Evolutionary conservation across 2,113 vertebrate species (phyloP), one percentile per base, ranked within the genome.

Genomic region (Maccullochella peelii): DNA sequence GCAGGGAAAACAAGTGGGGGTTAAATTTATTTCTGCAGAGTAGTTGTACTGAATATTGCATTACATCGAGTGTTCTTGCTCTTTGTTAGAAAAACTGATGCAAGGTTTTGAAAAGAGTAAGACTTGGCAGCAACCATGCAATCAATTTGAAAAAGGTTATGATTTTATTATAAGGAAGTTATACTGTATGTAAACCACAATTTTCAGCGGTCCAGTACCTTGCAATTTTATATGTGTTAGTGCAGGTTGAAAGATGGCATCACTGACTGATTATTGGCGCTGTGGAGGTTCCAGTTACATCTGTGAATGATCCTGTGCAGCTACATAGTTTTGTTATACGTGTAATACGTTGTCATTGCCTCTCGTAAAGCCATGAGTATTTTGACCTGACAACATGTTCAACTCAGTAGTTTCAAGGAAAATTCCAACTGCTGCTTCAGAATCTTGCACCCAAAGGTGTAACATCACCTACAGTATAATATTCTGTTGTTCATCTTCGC

Each of bases 21-120:
- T 50, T 82, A 36, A 72, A 83, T 79, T 55, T 62, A 69, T 25
- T 72, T 36, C 81, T 61, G 76, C 38, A 66, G 62, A 73, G 80
- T 66, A 47, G 61, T 65, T 73, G 52, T 6, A 25, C 42, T 72
- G 5, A 47, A 23, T 63, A 20, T 36, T 54, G 25, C 9, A 50
- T 86, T 73, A n/a, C n/a, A n/a, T 81, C 12, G 30, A 8, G 30
- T 30, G 9, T 70, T 27, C 80, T 11, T 69, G 50, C 54, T n/a
- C n/a, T 61, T 27, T 78, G 68, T 38, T 58, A 14, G 33, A 71
- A 33, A 33, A 85, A 69, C 7, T 30, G 50, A 75, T 55, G 65
- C 27, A 25, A 27, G 49, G 16, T 14, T 47, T 55, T 14, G 3
- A 33, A 44, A 55, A 20, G 7, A 69, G 36, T 9, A 36, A n/a